Evolutionary conservation across 2,797 vertebrate species (phyloP).

Genomic region (Crenichthys baileyi): DNA sequence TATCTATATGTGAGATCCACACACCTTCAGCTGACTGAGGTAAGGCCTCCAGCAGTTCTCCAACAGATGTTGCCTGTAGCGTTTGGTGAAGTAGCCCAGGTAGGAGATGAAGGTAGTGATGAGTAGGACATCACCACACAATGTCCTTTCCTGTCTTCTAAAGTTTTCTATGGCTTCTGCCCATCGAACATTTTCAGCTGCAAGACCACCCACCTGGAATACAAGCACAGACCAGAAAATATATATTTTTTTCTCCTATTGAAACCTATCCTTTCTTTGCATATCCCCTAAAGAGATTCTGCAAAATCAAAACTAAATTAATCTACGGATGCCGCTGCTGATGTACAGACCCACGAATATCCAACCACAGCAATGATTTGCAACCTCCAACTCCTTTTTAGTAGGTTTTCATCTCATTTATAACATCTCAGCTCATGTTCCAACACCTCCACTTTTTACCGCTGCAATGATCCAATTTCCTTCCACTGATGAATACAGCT

Average conservation of each 20-base stretch:
- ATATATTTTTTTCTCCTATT: neutral
- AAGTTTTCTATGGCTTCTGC: constrained; percentile 88
- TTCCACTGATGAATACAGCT: constrained; percentile 59
- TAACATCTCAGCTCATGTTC: constrained; percentile 44
- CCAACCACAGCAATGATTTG: constrained; percentile 25
- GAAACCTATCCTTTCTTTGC: neutral
- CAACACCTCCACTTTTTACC: constrained; percentile 44
- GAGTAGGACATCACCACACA: constrained; percentile 93
- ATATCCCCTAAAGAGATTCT: neutral
- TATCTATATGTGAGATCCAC: constrained; percentile 17
- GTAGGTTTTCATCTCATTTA: constrained; percentile 53
- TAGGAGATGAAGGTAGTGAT: constrained; percentile 93
- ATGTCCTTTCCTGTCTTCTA: constrained; percentile 85
- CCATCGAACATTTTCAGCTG: constrained; percentile 94
- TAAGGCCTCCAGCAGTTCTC: constrained; percentile 89
- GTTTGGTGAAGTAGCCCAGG: constrained; percentile 94
- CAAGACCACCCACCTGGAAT: constrained; percentile 89
- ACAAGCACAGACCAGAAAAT: neutral
- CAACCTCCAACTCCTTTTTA: constrained; percentile 33
- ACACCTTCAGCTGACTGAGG: constrained; percentile 86
- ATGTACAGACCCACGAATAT: constrained; percentile 23
- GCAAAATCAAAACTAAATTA: constrained; percentile 29
- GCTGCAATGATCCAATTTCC: constrained; percentile 40
- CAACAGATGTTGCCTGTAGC: constrained; percentile 89
- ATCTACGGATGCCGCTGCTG: neutral